A percentile compares a stretch with the other conserved stretches of the same genome.
These are phyloP conservation scores for Lithophane ornitopus DNA, from an alignment of 2,888 invertebrate species.

Conservation along the genomic window DNA sequence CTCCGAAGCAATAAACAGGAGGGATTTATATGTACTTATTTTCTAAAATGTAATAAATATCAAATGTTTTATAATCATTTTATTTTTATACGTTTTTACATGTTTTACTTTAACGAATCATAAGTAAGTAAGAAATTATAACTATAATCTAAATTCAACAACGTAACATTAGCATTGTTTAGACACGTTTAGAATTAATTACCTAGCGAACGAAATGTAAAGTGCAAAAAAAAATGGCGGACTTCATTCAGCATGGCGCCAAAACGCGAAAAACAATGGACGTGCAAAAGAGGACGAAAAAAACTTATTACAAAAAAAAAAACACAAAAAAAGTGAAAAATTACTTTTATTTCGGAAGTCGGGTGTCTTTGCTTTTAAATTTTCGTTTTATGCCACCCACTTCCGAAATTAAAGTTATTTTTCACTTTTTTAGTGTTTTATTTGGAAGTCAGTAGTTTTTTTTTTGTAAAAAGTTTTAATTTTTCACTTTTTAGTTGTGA, in stretches of 20 bases:
- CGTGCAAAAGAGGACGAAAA: constrained; percentile 34
- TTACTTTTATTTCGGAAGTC: too few relatives aligned
- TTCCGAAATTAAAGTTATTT: too few relatives aligned
- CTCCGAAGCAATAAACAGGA: constrained; percentile 34
- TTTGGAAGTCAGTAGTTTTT: too few relatives aligned
- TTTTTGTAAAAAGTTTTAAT: too few relatives aligned
- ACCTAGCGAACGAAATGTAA: background rate
- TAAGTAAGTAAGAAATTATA: background rate
- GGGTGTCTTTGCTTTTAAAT: too few relatives aligned
- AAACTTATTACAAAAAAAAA: too few relatives aligned
- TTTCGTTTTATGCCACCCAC: too few relatives aligned
- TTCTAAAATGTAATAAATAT: constrained; percentile 15
- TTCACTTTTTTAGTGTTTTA: too few relatives aligned
- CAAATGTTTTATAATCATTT: constrained; percentile 5
- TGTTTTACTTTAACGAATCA: background rate
- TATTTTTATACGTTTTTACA: background rate
- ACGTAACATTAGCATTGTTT: background rate
- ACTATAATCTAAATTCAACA: constrained; percentile 19
- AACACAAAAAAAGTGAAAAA: too few relatives aligned
- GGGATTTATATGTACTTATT: constrained; percentile 35
- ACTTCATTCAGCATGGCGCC: background rate
- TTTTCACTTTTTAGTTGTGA: too few relatives aligned
- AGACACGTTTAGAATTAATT: background rate
- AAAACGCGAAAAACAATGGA: constrained; percentile 23
- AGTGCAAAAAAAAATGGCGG: constrained; percentile 1